These are phyloP conservation scores for Lagodon rhomboides DNA, from an alignment of 2,797 vertebrate genomes.

Conservation along the genomic window DNA sequence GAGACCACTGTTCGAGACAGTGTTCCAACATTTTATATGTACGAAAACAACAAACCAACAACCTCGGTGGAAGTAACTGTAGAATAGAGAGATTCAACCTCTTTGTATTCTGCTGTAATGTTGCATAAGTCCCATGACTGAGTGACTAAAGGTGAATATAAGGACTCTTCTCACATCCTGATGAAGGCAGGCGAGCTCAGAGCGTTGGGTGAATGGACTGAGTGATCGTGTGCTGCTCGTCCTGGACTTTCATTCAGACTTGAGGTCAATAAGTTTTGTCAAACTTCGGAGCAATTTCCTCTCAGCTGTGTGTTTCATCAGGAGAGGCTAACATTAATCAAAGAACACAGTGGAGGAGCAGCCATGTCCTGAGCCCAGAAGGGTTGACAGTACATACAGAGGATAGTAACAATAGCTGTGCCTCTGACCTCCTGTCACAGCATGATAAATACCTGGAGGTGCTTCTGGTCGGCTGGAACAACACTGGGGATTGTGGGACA, in stretches of 20 bases:
- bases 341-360: conserved; percentile 26
- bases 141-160: too few species aligned
- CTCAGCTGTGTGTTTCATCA: conserved; percentile 6
- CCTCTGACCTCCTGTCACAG: conserved; percentile 72
- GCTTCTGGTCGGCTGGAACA: conserved; percentile 44
- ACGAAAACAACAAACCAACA: too few species aligned
- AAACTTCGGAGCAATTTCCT: conserved; percentile 36
- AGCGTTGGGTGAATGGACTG: not conserved
- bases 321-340: conserved; percentile 51
- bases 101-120: not conserved
- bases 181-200: not conserved
- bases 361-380: conserved; percentile 40
- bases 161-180: too few species aligned
- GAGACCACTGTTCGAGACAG: too few species aligned
- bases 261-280: conserved; percentile 2
- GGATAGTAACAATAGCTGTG: conserved; percentile 50
- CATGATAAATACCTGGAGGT: conserved; percentile 76
- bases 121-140: too few species aligned
- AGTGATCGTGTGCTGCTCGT: too few species aligned
- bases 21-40: too few species aligned
- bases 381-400: conserved; percentile 50
- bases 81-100: too few species aligned
- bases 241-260: not conserved
- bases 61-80: too few species aligned
- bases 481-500: conserved; percentile 47